These are phyloP conservation scores for Tipula vernalis DNA, from an alignment of 2,888 invertebrate genomes.

Conservation along the genomic window DNA sequence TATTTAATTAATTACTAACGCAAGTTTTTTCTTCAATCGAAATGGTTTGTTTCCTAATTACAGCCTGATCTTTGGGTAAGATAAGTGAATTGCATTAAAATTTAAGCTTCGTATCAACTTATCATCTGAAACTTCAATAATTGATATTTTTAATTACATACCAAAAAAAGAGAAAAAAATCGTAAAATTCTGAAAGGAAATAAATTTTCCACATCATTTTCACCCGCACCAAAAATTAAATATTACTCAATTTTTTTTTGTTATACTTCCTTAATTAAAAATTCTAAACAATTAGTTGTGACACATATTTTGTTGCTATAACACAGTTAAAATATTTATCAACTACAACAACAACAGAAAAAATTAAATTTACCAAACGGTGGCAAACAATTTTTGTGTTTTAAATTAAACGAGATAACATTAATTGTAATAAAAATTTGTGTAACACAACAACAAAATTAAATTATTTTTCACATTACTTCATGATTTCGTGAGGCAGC, in stretches of 20 bases:
- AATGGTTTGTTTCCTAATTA: too few relatives aligned
- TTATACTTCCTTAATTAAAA: neutral
- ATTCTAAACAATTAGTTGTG: neutral
- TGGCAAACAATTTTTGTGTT: neutral
- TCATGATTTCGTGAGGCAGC: neutral
- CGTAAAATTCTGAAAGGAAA: too few relatives aligned
- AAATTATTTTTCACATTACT: neutral
- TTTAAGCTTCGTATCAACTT: too few relatives aligned
- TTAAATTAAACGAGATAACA: neutral
- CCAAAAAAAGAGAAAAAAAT: too few relatives aligned
- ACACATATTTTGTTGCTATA: neutral
- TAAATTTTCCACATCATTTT: too few relatives aligned
- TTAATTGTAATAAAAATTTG: neutral
- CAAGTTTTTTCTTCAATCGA: too few relatives aligned
- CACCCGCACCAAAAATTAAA: neutral
- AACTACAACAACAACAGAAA: neutral
- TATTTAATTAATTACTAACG: too few relatives aligned
- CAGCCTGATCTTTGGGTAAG: too few relatives aligned
- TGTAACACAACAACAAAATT: neutral
- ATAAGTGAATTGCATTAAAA: too few relatives aligned
- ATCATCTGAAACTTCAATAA: too few relatives aligned
- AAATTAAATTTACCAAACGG: neutral
- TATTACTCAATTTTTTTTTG: neutral
- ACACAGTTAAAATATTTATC: neutral
- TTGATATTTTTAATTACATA: too few relatives aligned